Conservation (phyloP, 2,113 vertebrate species). For the Aleadryas rufinucha region DNA sequence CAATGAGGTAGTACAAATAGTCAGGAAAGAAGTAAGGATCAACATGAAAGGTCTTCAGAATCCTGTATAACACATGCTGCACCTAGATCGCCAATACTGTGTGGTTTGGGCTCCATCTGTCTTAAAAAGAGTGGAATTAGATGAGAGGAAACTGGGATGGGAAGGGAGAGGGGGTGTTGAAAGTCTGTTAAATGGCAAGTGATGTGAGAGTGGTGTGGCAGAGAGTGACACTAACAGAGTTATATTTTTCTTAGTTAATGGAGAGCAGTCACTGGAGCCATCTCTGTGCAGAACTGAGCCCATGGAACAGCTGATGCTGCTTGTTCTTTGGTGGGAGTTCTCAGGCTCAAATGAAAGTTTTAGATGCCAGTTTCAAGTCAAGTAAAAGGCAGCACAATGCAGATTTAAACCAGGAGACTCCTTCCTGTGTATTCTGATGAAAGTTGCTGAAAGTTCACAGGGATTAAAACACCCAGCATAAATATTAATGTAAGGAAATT, state of each 20-base stretch:
- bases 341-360: not conserved
- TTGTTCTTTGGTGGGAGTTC: not conserved
- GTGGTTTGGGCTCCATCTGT: not conserved
- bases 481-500: fast-evolving
- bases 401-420: not conserved
- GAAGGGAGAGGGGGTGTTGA: not conserved
- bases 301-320: not conserved
- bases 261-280: not conserved
- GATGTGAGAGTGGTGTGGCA: not conserved
- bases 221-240: no score
- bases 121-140: not conserved
- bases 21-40: not conserved
- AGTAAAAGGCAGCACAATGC: not conserved
- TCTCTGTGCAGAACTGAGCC: not conserved
- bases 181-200: not conserved
- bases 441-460: not conserved
- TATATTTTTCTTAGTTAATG: not conserved
- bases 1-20: not conserved
- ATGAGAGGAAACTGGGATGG: not conserved
- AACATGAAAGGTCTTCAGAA: not conserved
- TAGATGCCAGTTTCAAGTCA: not conserved
- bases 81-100: not conserved
- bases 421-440: not conserved
- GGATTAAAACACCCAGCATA: not conserved
- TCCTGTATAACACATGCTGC: fast-evolving